A percentile compares a stretch with the other conserved stretches of the same genome.
phyloP scores from a whole-genome alignment of 2,888 invertebrate genomes.

The Amiota communis region DNA sequence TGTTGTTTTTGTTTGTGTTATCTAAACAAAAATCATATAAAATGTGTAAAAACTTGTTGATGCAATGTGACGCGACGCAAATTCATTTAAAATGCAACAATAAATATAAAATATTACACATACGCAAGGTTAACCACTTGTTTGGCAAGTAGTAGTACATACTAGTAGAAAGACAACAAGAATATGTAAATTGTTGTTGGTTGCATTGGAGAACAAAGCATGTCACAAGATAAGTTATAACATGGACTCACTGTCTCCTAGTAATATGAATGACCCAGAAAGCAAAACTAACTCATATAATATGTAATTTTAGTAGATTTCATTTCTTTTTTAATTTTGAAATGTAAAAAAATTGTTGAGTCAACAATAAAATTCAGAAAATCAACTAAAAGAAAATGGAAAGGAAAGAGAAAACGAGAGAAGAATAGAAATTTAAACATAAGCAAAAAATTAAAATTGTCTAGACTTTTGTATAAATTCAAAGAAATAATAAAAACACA shows the following conservation, averaged over 20 bases:
- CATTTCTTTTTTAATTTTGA: no score
- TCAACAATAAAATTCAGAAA: neutral
- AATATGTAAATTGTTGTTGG: no score
- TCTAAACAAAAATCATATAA: constrained; percentile 10
- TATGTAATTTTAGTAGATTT: no score
- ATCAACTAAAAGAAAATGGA: no score
- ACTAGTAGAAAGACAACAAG: no score
- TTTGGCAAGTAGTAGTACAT: constrained; percentile 3
- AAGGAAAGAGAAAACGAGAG: no score
- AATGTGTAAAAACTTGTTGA: constrained; percentile 31
- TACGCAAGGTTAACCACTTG: constrained; percentile 62
- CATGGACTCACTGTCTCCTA: no score
- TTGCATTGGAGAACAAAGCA: no score
- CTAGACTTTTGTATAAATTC: constrained; percentile 36
- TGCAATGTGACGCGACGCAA: constrained; percentile 27
- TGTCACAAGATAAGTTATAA: no score
- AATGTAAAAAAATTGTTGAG: constrained; percentile 9
- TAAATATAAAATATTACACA: constrained; percentile 56
- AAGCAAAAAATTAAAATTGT: constrained; percentile 41
- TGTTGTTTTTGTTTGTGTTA: neutral
- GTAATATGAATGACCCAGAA: no score
- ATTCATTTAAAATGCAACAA: constrained; percentile 40
- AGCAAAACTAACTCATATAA: no score
- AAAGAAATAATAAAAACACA: constrained; percentile 10
- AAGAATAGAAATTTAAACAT: no score